Percentiles rank a stretch among this genome's conserved stretches.
These are phyloP conservation scores for Onychomys torridus DNA, from an alignment of 2,797 vertebrate genomes.

Conservation along the genomic window DNA sequence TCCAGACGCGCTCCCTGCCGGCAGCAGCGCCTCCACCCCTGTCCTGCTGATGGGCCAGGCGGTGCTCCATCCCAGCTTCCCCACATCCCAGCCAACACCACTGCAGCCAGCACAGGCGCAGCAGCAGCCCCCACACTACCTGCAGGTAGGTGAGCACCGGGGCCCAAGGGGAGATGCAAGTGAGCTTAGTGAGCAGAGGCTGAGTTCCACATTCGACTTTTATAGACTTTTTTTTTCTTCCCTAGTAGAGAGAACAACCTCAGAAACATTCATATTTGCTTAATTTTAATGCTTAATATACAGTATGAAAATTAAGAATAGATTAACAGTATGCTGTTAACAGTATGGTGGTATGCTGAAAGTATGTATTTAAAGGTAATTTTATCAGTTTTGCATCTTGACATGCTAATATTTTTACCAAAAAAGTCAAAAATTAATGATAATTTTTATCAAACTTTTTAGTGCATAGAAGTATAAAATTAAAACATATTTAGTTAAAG, in stretches of 20 bases:
- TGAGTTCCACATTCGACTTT: neutral
- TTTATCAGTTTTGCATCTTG: neutral
- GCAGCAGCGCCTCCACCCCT: constrained; percentile 82
- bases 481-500: constrained; percentile 9
- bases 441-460: neutral
- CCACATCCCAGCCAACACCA: constrained; percentile 83
- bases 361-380: neutral
- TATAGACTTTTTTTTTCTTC: neutral
- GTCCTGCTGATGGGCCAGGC: constrained; percentile 89
- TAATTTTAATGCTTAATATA: neutral
- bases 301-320: neutral
- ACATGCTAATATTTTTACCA: neutral
- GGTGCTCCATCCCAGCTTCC: constrained; percentile 87
- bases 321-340: neutral
- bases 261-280: neutral
- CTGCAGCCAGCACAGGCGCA: constrained; percentile 87
- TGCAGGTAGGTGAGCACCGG: constrained; percentile 88
- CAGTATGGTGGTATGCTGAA: neutral
- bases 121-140: constrained; percentile 86
- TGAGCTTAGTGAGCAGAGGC: neutral
- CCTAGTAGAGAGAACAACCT: neutral
- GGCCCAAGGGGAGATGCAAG: accelerated
- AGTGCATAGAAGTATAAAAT: neutral
- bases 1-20: constrained; percentile 85
- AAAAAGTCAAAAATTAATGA: neutral